Conservation (phyloP, 53 echinoderm and acorn worm genomes). For the Holothuria leucospilota region DNA sequence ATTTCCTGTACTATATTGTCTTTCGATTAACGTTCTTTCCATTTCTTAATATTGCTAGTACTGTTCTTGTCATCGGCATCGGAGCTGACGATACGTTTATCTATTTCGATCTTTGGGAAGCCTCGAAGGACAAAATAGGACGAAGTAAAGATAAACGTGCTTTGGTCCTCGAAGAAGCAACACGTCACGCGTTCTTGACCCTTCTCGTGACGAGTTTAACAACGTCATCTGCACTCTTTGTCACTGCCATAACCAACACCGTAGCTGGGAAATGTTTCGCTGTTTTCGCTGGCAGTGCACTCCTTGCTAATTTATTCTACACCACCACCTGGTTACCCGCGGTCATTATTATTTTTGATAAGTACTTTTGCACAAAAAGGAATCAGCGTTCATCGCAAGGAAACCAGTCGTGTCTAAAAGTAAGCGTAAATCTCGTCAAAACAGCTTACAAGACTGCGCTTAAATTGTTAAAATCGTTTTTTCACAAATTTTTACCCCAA, state of each 20-base stretch:
- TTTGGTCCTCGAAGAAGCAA: constrained; percentile 44
- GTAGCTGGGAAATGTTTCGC: constrained; percentile 74
- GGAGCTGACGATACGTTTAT: constrained; percentile 93
- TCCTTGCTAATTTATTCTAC: constrained; percentile 72
- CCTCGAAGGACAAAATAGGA: constrained; percentile 26
- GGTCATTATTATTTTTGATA: constrained; percentile 65
- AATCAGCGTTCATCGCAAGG: too few relatives aligned
- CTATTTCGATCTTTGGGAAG: constrained; percentile 77
- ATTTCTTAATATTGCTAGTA: constrained; percentile 62
- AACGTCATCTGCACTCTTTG: constrained; percentile 76
- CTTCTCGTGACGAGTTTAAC: constrained; percentile 87
- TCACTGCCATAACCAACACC: constrained; percentile 59
- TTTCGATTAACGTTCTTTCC: constrained; percentile 69
- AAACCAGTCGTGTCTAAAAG: too few relatives aligned
- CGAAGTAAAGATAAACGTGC: neutral
- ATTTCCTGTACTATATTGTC: constrained; percentile 67
- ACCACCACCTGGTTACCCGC: constrained; percentile 78
- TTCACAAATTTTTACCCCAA: constrained; percentile 32
- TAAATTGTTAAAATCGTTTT: too few relatives aligned
- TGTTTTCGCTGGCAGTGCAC: constrained; percentile 69
- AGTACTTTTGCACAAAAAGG: constrained; percentile 34
- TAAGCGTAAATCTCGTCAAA: too few relatives aligned
- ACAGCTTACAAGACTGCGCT: too few relatives aligned
- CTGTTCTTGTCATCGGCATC: constrained; percentile 68
- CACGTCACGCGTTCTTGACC: constrained; percentile 69